Conservation (phyloP, 2,113 vertebrate species). For the Mustela nigripes region DNA sequence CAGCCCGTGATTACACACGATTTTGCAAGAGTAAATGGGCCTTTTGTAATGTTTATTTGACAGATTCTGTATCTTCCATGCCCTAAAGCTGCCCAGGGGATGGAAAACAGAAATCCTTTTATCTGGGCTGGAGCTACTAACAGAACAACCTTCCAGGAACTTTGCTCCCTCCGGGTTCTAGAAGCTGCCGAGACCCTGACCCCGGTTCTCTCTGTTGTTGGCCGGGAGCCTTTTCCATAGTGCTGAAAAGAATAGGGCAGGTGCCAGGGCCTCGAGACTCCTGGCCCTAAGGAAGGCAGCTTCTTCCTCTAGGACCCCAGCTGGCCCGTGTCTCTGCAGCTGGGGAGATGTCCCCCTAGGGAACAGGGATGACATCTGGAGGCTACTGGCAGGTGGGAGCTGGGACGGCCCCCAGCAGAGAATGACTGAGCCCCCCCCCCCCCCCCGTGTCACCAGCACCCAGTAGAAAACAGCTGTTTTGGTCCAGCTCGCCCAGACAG, state of each 20-base stretch:
- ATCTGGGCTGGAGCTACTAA: neutral
- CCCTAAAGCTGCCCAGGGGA: conserved; percentile 56
- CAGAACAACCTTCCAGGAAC: conserved; percentile 70
- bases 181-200: conserved; percentile 52
- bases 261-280: accelerated
- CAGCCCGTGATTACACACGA: conserved; percentile 67
- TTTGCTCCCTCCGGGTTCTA: conserved; percentile 38
- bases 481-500: neutral
- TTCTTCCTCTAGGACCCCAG: neutral
- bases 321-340: neutral
- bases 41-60: conserved; percentile 72
- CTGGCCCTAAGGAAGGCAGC: neutral
- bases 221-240: neutral
- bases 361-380: no score
- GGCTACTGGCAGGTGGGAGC: no score
- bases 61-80: neutral
- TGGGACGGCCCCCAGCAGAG: neutral
- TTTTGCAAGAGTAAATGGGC: conserved; percentile 75
- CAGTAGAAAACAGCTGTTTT: neutral
- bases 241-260: accelerated
- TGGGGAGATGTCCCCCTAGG: accelerated
- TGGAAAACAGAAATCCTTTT: conserved; percentile 60
- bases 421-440: neutral
- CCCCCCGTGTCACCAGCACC: accelerated
- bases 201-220: neutral